phyloP scores from a whole-genome alignment of 2,797 vertebrate species.

The Neopelma chrysocephalum region DNA sequence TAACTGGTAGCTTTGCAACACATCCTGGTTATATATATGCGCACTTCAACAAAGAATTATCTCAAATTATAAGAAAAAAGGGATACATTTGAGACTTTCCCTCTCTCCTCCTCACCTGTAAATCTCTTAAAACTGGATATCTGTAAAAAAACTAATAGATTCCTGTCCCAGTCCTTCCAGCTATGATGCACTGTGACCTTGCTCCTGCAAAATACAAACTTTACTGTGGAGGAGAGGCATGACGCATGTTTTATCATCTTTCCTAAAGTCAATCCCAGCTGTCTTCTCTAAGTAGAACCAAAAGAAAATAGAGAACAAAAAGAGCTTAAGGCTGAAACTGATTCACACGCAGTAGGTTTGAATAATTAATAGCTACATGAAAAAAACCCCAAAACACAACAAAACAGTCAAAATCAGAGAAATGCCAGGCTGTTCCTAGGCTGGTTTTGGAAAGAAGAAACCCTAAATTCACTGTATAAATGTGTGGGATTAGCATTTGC shows the following conservation, averaged over 20 bases:
- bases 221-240: neutral
- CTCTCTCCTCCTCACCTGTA: neutral
- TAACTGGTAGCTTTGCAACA: neutral
- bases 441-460: neutral
- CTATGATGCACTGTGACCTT: neutral
- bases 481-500: neutral
- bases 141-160: neutral
- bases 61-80: neutral
- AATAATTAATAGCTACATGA: neutral
- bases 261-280: neutral
- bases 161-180: neutral
- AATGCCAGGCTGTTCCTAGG: neutral
- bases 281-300: neutral
- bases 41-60: neutral
- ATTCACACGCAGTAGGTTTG: neutral
- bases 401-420: no score
- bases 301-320: neutral
- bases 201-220: neutral
- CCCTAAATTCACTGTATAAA: neutral
- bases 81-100: fast-evolving
- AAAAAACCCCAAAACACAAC: neutral
- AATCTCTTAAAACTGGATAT: neutral
- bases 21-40: fast-evolving
- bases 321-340: neutral
- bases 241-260: neutral